Conservation (phyloP, 2,888 invertebrate genomes). For the Hesperia comma region DNA sequence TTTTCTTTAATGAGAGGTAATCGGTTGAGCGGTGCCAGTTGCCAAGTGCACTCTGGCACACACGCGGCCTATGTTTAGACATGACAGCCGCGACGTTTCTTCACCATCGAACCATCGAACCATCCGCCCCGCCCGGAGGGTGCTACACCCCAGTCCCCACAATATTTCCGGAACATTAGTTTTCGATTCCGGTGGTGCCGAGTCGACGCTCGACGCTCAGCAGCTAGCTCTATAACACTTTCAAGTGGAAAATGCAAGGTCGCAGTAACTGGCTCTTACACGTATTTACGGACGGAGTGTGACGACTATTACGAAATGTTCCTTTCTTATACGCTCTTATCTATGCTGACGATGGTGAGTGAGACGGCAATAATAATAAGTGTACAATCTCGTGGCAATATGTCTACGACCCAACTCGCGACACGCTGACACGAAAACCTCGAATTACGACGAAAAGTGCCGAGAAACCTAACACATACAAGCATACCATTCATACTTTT, state of each 20-base stretch:
- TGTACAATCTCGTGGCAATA: no score
- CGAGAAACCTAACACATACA: no score
- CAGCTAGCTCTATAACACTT: background rate
- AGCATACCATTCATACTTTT: no score
- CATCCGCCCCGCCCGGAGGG: background rate
- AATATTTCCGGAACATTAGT: background rate
- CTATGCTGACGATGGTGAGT: no score
- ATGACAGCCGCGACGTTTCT: slow-evolving; percentile 8
- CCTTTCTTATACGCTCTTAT: no score
- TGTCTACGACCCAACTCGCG: no score
- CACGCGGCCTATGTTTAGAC: slow-evolving; percentile 20
- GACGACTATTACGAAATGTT: no score
- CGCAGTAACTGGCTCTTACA: background rate
- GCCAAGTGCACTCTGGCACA: slow-evolving; percentile 21
- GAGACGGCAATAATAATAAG: no score
- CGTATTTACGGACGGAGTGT: background rate
- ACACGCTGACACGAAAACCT: no score
- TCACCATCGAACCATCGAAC: background rate
- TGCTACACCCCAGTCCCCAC: background rate
- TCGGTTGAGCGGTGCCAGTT: slow-evolving; percentile 12
- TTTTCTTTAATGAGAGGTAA: slow-evolving; percentile 22
- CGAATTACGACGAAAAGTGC: no score
- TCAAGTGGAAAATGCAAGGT: background rate
- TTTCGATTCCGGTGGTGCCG: background rate
- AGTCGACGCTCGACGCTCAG: background rate